These are phyloP conservation scores for Shargacucullia verbasci DNA, from an alignment of 2,888 invertebrate genomes.

Conservation along the genomic window DNA sequence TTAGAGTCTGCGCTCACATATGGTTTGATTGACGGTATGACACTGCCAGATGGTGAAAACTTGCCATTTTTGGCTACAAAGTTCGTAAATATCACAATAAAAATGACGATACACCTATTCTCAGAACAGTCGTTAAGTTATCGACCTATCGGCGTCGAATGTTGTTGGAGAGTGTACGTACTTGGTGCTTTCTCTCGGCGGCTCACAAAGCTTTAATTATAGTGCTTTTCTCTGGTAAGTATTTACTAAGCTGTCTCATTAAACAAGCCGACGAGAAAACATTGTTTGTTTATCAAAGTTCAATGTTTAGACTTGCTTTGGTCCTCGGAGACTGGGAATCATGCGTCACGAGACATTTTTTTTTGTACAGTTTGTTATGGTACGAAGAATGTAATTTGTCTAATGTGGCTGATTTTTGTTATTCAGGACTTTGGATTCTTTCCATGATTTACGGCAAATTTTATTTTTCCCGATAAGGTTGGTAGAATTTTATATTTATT, in stretches of 20 bases:
- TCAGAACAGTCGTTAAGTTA: not conserved
- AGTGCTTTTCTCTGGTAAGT: constrained; percentile 28
- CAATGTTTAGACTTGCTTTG: constrained; percentile 25
- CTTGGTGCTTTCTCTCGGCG: constrained; percentile 35
- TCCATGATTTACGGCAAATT: constrained; percentile 19
- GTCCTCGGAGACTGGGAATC: not conserved
- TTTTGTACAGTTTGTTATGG: not conserved
- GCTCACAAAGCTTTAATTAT: constrained; percentile 40
- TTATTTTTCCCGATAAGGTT: constrained; percentile 34
- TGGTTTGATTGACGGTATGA: constrained; percentile 39
- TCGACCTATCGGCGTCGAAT: constrained; percentile 2
- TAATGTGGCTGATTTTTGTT: constrained; percentile 12
- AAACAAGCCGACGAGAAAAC: constrained; percentile 42
- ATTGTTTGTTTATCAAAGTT: constrained; percentile 29
- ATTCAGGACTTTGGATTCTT: constrained; percentile 4
- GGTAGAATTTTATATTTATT: constrained; percentile 7
- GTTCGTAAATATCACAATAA: constrained; percentile 16
- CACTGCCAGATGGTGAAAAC: constrained; percentile 50
- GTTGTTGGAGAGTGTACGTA: constrained; percentile 3
- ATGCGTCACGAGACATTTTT: constrained; percentile 8
- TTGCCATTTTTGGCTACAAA: constrained; percentile 28
- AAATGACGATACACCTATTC: not conserved
- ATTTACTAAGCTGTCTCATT: constrained; percentile 42
- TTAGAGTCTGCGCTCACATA: constrained; percentile 10
- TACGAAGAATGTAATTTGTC: not conserved